Evolutionary conservation across 2,888 invertebrate species (phyloP), one percentile per base, ranked within the genome.

Genomic region (Griposia aprilina): DNA sequence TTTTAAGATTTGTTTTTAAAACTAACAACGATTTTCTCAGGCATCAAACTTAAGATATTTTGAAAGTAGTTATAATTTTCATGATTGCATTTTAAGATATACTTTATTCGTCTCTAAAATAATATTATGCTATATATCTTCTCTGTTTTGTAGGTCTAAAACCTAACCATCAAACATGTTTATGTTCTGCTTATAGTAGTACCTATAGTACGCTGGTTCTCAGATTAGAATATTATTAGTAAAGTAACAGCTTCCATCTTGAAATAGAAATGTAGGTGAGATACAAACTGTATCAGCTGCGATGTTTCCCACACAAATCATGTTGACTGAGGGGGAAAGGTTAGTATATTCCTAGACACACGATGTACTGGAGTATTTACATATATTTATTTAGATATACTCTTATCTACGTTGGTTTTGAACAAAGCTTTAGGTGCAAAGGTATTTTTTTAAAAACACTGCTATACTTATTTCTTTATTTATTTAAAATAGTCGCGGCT

Each of bases 271-370:
- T 74, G 70, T 78, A 67, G 62, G 78, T 77, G 62, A 78, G 68
- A 59, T 72, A 83, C 67, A 30, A 59, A 82, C 30, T 55, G 30
- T 83, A 78, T 77, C 83, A 74, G 83, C 70, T 86, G 83, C 59
- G 30, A 55, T 77, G 66, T 74, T 86, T 86, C 83, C 79, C 86
- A 86, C 86, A 83, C 83, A 86, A 86, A 86, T 86, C 65, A 83
- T 70, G 57, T 83, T 69, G 83, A 78, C 69, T 67, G 62, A 70
- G 63, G 48, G 69, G 73, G 26, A 86, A 69, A 86, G 69, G 86
- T 83, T 63, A 65, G 72, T 57, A n/a, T 72, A 78, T 83, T 73
- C 65, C 65, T 62, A 77, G 86, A 78, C 62, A 78, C 59, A 67
- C 48, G 45, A 83, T 5, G n/a, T 76, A 69, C 48, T 59, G n/a